Evolutionary conservation across 53 echinoderm and acorn worm species (phyloP).

Genomic region (Mesocentrotus franciscanus): DNA sequence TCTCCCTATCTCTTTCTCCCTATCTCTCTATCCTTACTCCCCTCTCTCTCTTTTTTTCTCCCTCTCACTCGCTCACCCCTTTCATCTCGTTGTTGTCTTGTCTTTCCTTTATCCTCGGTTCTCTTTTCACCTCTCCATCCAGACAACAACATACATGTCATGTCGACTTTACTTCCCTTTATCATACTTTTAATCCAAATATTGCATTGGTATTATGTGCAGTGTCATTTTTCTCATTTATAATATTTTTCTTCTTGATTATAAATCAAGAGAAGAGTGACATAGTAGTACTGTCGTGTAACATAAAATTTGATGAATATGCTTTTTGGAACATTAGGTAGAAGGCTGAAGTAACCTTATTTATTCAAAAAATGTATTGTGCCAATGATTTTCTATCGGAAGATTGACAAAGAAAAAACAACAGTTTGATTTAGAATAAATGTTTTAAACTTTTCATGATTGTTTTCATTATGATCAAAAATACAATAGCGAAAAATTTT

Average conservation of each 20-base stretch:
- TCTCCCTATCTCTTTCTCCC: neutral
- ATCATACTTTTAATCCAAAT: neutral
- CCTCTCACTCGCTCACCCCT: neutral
- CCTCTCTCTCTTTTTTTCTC: neutral
- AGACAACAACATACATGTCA: too few species aligned
- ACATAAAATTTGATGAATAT: neutral
- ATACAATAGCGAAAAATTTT: neutral
- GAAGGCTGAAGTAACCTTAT: conserved; percentile 46
- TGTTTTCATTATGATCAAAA: neutral
- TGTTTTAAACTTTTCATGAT: neutral
- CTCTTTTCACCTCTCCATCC: neutral
- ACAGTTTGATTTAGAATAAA: neutral
- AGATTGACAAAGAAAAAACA: neutral
- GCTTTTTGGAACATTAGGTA: neutral
- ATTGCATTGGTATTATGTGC: neutral
- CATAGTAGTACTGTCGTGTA: neutral
- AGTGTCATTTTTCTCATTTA: neutral
- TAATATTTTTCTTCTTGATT: neutral
- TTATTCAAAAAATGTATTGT: conserved; percentile 34
- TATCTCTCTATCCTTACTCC: too few species aligned
- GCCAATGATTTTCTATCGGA: neutral
- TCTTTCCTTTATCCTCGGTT: neutral
- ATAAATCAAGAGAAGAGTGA: neutral
- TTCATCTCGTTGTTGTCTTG: neutral
- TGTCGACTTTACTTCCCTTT: neutral